Percentiles rank a stretch among this genome's conserved stretches.
These are phyloP conservation scores for Antrozous pallidus DNA, from an alignment of 2,797 vertebrate genomes.

Conservation along the genomic window DNA sequence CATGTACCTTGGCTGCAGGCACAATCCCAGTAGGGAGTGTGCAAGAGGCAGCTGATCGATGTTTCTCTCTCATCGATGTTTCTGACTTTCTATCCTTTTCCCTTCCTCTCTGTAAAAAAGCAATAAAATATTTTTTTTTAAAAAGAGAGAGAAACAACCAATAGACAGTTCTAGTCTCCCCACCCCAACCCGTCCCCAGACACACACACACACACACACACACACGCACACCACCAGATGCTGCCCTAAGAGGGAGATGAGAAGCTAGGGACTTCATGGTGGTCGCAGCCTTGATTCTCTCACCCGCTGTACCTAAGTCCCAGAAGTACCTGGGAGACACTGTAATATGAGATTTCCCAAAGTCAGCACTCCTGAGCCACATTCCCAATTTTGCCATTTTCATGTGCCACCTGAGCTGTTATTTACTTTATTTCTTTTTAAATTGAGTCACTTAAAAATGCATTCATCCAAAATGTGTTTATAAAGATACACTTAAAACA, in stretches of 20 bases:
- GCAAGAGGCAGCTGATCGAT: no score
- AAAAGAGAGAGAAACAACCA: background rate
- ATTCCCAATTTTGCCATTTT: background rate
- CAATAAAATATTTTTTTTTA: no score
- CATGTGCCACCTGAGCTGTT: background rate
- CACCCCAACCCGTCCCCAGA: no score
- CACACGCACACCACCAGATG: background rate
- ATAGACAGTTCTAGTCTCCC: background rate
- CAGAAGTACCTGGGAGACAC: background rate
- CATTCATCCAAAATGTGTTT: background rate
- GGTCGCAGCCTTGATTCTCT: rapidly evolving
- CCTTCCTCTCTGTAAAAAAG: no score
- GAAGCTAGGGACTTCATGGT: rapidly evolving
- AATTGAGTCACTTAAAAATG: background rate
- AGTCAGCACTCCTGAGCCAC: background rate
- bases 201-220: background rate
- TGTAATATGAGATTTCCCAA: background rate
- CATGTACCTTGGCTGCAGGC: no score
- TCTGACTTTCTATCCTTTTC: no score
- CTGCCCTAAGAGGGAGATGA: background rate
- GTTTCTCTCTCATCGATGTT: no score
- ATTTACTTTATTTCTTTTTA: background rate
- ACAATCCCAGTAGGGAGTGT: no score
- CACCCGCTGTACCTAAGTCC: background rate
- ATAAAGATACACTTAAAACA: no score